Conservation (phyloP, 2,888 invertebrate species). For the Watsonalla cultraria region DNA sequence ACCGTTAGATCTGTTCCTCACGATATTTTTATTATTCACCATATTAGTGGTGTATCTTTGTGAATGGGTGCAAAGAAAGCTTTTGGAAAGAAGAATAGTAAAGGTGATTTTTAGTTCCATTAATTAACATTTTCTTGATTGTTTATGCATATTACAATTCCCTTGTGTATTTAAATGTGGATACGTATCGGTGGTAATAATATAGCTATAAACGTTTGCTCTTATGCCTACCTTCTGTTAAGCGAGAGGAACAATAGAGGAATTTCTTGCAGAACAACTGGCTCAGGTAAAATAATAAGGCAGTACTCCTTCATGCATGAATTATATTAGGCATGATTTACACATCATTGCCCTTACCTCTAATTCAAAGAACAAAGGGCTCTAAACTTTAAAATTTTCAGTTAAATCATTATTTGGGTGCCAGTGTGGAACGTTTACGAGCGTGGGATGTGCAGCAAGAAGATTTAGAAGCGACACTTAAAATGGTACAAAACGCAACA, state of each 20-base stretch:
- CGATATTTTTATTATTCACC: not conserved
- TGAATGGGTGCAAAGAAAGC: constrained; percentile 1
- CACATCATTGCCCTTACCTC: too few species aligned
- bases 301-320: too few species aligned
- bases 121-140: not conserved
- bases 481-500: constrained; percentile 1
- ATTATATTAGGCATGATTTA: too few species aligned
- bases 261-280: too few species aligned
- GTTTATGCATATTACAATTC: not conserved
- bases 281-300: too few species aligned
- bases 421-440: not conserved
- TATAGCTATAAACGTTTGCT: too few species aligned
- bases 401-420: not conserved
- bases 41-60: constrained; percentile 1
- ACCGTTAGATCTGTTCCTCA: constrained; percentile 1
- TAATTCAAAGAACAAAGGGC: too few species aligned
- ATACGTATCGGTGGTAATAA: too few species aligned
- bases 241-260: too few species aligned
- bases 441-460: constrained; percentile 1
- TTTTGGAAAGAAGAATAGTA: constrained; percentile 2
- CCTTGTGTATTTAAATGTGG: too few species aligned
- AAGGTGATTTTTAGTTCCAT: not conserved
- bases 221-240: not conserved
- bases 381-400: not conserved
- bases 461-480: constrained; percentile 1